These are phyloP conservation scores for Caenorhabditis zanzibari DNA, from an alignment of 2,888 invertebrate species.

Conservation along the genomic window DNA sequence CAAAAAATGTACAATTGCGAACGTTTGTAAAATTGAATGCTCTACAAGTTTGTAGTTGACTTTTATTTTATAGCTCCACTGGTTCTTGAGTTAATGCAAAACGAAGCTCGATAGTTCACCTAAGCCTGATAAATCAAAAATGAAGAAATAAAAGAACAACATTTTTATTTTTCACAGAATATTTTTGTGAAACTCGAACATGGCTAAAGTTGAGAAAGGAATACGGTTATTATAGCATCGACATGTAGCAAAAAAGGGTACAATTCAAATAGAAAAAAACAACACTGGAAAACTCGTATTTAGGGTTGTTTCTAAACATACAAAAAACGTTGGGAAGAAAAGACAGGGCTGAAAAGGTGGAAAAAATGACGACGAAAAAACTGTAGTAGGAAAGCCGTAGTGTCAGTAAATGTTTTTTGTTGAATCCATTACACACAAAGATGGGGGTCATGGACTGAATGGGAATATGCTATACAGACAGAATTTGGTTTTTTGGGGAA, in stretches of 20 bases:
- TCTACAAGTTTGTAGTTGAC: too few relatives aligned
- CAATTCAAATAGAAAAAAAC: background rate
- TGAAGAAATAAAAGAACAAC: too few relatives aligned
- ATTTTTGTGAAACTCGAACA: background rate
- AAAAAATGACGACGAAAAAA: constrained; percentile 7
- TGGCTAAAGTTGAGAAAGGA: background rate
- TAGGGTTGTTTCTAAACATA: background rate
- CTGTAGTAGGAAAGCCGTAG: constrained; percentile 42
- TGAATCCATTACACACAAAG: constrained; percentile 44
- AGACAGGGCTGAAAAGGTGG: background rate
- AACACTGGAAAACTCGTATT: constrained; percentile 50
- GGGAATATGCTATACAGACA: constrained; percentile 60
- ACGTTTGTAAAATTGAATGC: too few relatives aligned
- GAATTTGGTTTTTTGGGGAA: too few relatives aligned
- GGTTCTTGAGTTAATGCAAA: too few relatives aligned
- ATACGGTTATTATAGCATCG: too few relatives aligned
- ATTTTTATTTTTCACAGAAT: too few relatives aligned
- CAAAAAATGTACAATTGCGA: too few relatives aligned
- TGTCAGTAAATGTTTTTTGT: constrained; percentile 9
- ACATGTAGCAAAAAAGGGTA: too few relatives aligned
- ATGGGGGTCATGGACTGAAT: constrained; percentile 34
- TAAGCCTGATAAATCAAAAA: too few relatives aligned
- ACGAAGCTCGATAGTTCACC: too few relatives aligned
- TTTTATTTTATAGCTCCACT: too few relatives aligned
- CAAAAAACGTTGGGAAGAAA: constrained; percentile 10